Evolutionary conservation across 2,113 vertebrate species (phyloP), one percentile per base, ranked within the genome.

Genomic region (Lepisosteus osseus): DNA sequence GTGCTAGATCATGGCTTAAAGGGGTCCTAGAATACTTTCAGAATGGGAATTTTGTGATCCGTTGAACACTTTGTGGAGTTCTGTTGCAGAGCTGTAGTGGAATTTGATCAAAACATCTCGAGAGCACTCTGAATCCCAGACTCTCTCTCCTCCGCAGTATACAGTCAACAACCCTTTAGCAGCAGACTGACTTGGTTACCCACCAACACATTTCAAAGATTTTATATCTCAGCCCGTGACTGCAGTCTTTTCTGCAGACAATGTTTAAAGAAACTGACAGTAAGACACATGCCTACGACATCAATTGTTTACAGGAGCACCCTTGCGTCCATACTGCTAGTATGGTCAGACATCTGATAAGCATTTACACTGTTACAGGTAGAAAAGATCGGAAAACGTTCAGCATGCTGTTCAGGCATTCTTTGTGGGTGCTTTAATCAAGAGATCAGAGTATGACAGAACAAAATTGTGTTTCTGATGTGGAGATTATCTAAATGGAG

Each of bases 281-380:
- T n/a, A 6, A 59, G n/a, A 59, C 66, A 17, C 45, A 68, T 15
- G 11, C 42, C 41, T 54, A 72, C 45, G 62, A 65, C 66, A 86
- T 74, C 59, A 72, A 17, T 2, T 68, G 61, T 79, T 86, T 82
- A 75, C 82, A 42, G 76, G 77, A 81, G 78, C 75, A 4, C 59
- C 65, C 70, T 80, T 82, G 61, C 59, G 80, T 61, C 77, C 70
- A 84, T 85, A 68, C 54, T 80, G 78, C 76, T 82, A 77, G 66
- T 82, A 71, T 80, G 87, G 80, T 54, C 47, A 75, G 82, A 85
- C 82, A 91, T 89, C 84, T 90, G 86, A 90, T 84, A 88, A 83
- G 81, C 89, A 90, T 87, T 87, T 77, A 3, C 29, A 29, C 29
- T 29, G 29, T 84, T 89, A 84, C 87, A 89, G 79, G 86, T 86